A percentile compares a stretch with the other conserved stretches of the same genome.
phyloP scores from a whole-genome alignment of 2,888 invertebrate species.

The Chironomus tentans region DNA sequence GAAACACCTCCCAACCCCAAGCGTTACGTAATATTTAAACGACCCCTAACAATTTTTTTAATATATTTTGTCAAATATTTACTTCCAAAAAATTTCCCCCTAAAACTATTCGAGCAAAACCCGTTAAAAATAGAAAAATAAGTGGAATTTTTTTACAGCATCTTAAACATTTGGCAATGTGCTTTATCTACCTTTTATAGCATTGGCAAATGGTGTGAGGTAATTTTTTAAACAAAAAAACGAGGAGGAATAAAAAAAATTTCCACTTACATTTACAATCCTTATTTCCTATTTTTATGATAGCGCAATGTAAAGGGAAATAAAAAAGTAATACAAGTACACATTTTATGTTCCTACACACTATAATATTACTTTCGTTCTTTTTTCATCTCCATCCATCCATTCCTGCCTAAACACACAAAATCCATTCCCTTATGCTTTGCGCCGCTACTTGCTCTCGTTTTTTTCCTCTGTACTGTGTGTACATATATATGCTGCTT shows the following conservation, averaged over 20 bases:
- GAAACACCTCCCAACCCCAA: too few species aligned
- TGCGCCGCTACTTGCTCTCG: not conserved
- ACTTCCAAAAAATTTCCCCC: not conserved
- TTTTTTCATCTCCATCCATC: not conserved
- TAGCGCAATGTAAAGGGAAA: not conserved
- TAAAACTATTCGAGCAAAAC: not conserved
- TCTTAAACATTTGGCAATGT: conserved; percentile 24
- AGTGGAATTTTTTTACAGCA: conserved; percentile 5
- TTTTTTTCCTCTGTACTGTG: not conserved
- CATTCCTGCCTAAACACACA: not conserved
- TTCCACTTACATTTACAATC: conserved; percentile 21
- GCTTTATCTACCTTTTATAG: conserved; percentile 11
- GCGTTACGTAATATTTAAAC: too few species aligned
- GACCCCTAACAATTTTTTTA: too few species aligned
- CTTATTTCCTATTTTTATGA: conserved; percentile 9
- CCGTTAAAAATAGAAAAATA: not conserved
- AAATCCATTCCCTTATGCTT: not conserved
- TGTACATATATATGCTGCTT: not conserved
- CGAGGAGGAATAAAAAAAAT: not conserved
- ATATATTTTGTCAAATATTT: too few species aligned
- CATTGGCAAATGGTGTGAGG: not conserved
- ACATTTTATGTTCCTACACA: conserved; percentile 19
- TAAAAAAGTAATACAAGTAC: conserved; percentile 17
- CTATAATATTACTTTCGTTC: conserved; percentile 14
- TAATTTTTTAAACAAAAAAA: not conserved